phyloP scores from a whole-genome alignment of 2,113 vertebrate species.

The Onychostoma macrolepis region DNA sequence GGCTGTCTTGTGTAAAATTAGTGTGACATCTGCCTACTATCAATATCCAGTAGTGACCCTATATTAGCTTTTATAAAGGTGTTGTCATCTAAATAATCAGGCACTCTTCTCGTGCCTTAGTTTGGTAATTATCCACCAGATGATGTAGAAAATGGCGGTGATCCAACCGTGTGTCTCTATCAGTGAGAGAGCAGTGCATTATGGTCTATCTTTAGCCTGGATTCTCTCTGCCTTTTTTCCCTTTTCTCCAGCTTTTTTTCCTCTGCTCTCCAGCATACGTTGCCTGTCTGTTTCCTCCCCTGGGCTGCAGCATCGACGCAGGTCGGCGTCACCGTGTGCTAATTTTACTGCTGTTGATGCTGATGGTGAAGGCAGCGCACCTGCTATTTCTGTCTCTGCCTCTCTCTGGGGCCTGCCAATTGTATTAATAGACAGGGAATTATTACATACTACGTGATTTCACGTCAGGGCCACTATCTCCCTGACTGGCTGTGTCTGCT shows the following conservation, averaged over 20 bases:
- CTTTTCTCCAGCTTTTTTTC: slow-evolving; percentile 50
- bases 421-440: slow-evolving; percentile 74
- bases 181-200: slow-evolving; percentile 60
- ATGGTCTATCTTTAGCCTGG: slow-evolving; percentile 60
- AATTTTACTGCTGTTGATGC: slow-evolving; percentile 94
- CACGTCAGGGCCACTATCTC: slow-evolving; percentile 54
- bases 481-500: slow-evolving; percentile 6
- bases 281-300: slow-evolving; percentile 89
- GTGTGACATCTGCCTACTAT: not conserved
- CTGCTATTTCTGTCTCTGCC: slow-evolving; percentile 87
- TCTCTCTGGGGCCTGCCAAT: slow-evolving; percentile 69
- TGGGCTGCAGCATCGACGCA: slow-evolving; percentile 84
- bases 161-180: not conserved
- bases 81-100: not conserved
- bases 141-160: slow-evolving; percentile 32
- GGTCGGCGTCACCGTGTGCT: slow-evolving; percentile 90
- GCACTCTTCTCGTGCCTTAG: not conserved
- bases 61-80: not conserved
- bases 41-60: not conserved
- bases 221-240: slow-evolving; percentile 49
- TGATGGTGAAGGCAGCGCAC: slow-evolving; percentile 90
- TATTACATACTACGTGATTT: slow-evolving; percentile 67
- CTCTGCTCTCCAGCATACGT: slow-evolving; percentile 43
- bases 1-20: not conserved
- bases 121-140: not conserved